Evolutionary conservation across 2,797 vertebrate genomes (phyloP).

Genomic region (Diglossa cyanea): DNA sequence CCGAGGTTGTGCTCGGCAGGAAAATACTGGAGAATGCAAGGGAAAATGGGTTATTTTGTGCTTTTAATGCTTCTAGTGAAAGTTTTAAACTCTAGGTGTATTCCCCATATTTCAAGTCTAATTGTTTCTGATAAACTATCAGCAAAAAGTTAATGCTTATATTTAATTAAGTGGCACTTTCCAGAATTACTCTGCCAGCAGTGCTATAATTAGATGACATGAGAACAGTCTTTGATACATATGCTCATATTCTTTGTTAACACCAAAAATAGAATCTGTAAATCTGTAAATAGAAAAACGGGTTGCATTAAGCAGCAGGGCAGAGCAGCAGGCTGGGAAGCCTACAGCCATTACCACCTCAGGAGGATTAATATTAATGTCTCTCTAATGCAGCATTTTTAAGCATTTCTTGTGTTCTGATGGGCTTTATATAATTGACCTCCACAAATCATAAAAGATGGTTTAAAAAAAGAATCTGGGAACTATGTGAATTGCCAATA

Average conservation of each 20-base stretch:
- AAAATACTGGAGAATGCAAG: not conserved
- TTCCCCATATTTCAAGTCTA: conserved; percentile 9
- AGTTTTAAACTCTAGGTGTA: not conserved
- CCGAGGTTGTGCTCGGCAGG: accelerated
- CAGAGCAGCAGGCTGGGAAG: not conserved
- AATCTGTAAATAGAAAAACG: conserved; percentile 43
- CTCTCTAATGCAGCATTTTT: conserved; percentile 51
- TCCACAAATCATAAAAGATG: conserved; percentile 34
- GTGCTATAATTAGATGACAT: not conserved
- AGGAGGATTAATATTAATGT: conserved; percentile 25
- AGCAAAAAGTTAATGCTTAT: conserved; percentile 20
- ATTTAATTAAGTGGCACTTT: conserved; percentile 66
- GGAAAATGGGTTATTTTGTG: conserved; percentile 8
- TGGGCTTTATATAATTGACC: conserved; percentile 53
- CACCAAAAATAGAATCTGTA: conserved; percentile 35
- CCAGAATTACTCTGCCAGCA: conserved; percentile 33
- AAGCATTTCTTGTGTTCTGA: conserved; percentile 45
- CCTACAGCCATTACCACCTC: conserved; percentile 27
- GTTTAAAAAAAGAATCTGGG: conserved; percentile 35
- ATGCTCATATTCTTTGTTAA: conserved; percentile 9
- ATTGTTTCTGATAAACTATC: conserved; percentile 55
- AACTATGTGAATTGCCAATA: conserved; percentile 45
- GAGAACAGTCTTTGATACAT: conserved; percentile 14
- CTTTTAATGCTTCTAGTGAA: not conserved
- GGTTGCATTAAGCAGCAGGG: conserved; percentile 12